Conservation (phyloP, 2,888 invertebrate species). For the Abrostola tripartita region DNA sequence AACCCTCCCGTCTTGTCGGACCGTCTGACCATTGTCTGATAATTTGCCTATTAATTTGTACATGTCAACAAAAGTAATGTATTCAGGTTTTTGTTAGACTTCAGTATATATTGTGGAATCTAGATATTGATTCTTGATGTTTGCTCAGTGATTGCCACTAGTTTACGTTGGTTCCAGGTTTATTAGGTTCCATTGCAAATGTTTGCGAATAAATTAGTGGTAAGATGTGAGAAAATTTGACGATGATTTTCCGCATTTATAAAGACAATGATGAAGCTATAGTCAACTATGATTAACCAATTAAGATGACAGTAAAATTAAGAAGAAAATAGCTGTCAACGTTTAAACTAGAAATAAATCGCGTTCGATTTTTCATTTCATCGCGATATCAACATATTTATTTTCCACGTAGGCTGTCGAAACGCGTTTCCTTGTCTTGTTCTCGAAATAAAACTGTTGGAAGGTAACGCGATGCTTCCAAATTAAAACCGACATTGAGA, state of each 20-base stretch:
- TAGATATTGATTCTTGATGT: background rate
- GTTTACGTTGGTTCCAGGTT: no score
- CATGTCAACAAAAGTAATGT: constrained; percentile 34
- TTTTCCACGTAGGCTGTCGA: constrained; percentile 74
- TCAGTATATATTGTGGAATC: background rate
- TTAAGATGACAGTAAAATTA: no score
- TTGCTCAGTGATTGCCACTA: background rate
- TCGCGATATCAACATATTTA: constrained; percentile 66
- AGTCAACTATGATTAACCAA: no score
- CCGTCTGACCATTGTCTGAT: constrained; percentile 63
- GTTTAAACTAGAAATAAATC: constrained; percentile 8
- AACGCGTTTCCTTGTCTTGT: constrained; percentile 77
- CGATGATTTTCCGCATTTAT: no score
- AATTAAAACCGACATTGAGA: constrained; percentile 88
- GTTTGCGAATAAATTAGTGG: no score
- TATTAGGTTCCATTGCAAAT: no score
- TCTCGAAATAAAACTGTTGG: constrained; percentile 83
- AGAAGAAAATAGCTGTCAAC: background rate
- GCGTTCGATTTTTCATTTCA: constrained; percentile 59
- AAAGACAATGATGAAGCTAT: no score
- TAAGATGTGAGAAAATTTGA: no score
- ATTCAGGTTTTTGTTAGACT: constrained; percentile 21
- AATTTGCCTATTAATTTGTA: constrained; percentile 58
- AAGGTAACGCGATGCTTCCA: constrained; percentile 85
- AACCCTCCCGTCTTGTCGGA: constrained; percentile 51